Base-by-base conservation (phyloP, 2,113 vertebrate genomes). In the Amphilophus citrinellus region DNA sequence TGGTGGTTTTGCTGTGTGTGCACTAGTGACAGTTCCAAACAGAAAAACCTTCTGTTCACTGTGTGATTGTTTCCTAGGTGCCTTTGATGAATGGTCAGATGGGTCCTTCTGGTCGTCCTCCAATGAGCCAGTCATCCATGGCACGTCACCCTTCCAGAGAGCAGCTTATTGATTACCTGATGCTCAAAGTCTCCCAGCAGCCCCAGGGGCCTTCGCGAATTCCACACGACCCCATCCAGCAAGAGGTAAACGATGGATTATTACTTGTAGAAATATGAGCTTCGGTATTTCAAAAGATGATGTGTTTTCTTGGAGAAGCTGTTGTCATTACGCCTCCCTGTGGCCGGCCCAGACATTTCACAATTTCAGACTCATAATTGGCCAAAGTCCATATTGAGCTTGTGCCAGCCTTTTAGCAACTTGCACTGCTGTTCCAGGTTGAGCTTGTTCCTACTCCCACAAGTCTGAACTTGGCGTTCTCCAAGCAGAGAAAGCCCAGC, bases 11-110 rank as follows among this genome's bases (percentile, higher is more conserved):
- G 44, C 66, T 53, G 32, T 47, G 53, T 32, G 44, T 27, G 24
- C 32, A 32, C 8, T 53, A 8, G 27, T 50, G 27, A 73, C 56
- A n/a, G 53, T n/a, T 35, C 47, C 10, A 10, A 65, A 5, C 20
- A 39, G 27, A 24, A n/a, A 56, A 53, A 39, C 3, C 17, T n/a
- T 37, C 3, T 59, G 53, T 65, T 77, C 14, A 35, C 15, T 32
- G 35, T 60, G 60, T 56, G n/a, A 71, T 17, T 56, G 13, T 86
- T 42, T 30, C 11, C 61, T 85, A 99, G 98, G 96, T 98, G 96
- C 97, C 98, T 97, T 96, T 97, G 96, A 96, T 97, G 95, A 99
- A 99, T 87, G 98, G 98, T 87, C 98, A 99, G 85, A 96, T 98
- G 96, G 96, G 96, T 90, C 96, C 97, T 50, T 89, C 97, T 75